Conservation (phyloP, 2,113 vertebrate species). For the Chitala chitala region DNA sequence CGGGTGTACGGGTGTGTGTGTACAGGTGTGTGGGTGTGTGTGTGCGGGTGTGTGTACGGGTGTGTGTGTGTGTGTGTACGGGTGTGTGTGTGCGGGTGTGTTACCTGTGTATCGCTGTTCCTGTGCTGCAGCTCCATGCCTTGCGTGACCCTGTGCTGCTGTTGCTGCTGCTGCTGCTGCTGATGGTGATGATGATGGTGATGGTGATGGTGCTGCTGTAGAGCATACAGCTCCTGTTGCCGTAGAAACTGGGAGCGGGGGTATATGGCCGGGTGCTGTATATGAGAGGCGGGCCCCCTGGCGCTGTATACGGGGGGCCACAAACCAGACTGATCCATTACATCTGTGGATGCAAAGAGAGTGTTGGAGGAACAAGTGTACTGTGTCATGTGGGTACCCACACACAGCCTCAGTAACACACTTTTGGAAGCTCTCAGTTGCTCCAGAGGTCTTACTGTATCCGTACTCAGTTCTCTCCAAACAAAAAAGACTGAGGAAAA, state of each 20-base stretch:
- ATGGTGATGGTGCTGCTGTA: slow-evolving; percentile 73
- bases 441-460: no score
- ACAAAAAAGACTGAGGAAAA: no score
- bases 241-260: slow-evolving; percentile 81
- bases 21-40: no score
- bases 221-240: slow-evolving; percentile 85
- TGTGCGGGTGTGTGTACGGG: slow-evolving; percentile 6
- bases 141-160: slow-evolving; percentile 73
- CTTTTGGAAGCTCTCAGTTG: background rate
- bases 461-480: no score
- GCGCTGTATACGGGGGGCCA: slow-evolving; percentile 85
- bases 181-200: slow-evolving; percentile 33
- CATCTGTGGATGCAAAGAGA: slow-evolving; percentile 60
- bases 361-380: slow-evolving; percentile 12
- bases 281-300: slow-evolving; percentile 76
- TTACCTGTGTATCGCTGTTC: slow-evolving; percentile 58
- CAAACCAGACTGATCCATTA: slow-evolving; percentile 86
- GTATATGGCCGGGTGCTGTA: slow-evolving; percentile 87
- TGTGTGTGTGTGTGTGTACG: background rate
- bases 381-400: background rate
- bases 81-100: background rate
- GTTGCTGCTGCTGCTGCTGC: slow-evolving; percentile 78
- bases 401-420: background rate
- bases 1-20: no score
- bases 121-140: slow-evolving; percentile 64